These are phyloP conservation scores for Larimichthys polyactis DNA, from an alignment of 2,113 vertebrate genomes.

Conservation along the genomic window DNA sequence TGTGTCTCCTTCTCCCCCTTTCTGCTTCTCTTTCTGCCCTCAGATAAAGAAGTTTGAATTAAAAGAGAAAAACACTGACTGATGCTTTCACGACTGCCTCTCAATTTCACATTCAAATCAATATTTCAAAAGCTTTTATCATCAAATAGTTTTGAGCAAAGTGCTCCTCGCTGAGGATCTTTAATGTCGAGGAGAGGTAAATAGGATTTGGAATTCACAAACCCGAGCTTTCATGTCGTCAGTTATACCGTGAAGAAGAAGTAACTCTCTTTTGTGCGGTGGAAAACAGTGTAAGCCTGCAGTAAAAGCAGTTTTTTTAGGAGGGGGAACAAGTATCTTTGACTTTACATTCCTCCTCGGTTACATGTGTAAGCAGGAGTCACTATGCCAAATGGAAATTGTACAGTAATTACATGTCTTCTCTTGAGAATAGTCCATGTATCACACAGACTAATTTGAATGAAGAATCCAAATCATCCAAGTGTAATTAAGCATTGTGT, in stretches of 20 bases:
- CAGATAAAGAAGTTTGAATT: slow-evolving; percentile 63
- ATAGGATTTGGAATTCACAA: slow-evolving; percentile 73
- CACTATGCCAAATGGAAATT: slow-evolving; percentile 64
- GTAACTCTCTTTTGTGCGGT: slow-evolving; percentile 37
- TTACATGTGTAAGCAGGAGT: slow-evolving; percentile 55
- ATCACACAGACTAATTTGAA: slow-evolving; percentile 74
- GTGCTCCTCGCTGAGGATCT: slow-evolving; percentile 55
- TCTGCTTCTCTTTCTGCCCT: slow-evolving; percentile 30
- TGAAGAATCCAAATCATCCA: slow-evolving; percentile 71
- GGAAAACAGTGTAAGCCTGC: slow-evolving; percentile 43
- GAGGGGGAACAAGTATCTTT: slow-evolving; percentile 49
- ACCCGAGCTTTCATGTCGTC: slow-evolving; percentile 55
- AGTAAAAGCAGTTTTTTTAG: slow-evolving; percentile 31
- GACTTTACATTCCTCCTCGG: slow-evolving; percentile 48
- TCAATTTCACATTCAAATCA: slow-evolving; percentile 78
- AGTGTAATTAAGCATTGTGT: slow-evolving; percentile 78
- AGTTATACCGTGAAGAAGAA: slow-evolving; percentile 60
- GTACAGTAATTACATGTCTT: slow-evolving; percentile 73
- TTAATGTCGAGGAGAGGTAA: slow-evolving; percentile 69
- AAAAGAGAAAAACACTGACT: slow-evolving; percentile 64
- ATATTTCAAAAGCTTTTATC: slow-evolving; percentile 77
- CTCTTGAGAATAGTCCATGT: slow-evolving; percentile 69
- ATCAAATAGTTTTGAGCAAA: slow-evolving; percentile 71
- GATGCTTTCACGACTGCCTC: slow-evolving; percentile 59
- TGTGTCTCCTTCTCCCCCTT: neutral